Evolutionary conservation across 2,113 vertebrate species (phyloP), one percentile per base, ranked within the genome.

Genomic region (Amazona guildingii): DNA sequence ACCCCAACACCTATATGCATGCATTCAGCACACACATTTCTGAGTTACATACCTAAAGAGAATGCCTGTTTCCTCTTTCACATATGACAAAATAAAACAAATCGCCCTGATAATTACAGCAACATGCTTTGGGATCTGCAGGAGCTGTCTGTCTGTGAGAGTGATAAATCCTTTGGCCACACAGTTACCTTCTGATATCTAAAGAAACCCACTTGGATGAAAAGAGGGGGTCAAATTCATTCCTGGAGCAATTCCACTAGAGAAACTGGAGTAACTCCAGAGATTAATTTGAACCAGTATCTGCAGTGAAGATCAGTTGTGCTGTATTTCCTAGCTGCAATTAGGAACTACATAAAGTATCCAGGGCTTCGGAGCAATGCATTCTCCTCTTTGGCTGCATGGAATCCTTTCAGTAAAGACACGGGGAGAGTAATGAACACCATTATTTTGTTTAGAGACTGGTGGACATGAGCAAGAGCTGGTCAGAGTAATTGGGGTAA

Each of bases 121-220:
- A 97, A 88, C 51, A 28, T 66, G 76, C 87, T 95, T 92, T 21
- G 0, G 15, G 94, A 77, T 59, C 52, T 48, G 80, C 73, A 86
- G 66, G 7, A 79, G 17, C 35, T 82, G 33, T 33, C 35, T 80
- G n/a, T 37, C 43, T 70, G 75, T 3, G 1, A 89, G 95, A 88
- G 44, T 43, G 55, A 85, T 68, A 79, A 91, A 64, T 81, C 81
- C 86, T 85, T 90, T 63, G 67, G 75, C 81, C 78, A 91, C 6
- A 3, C 43, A n/a, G 81, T 96, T 86, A 90, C 86, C 29, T 91
- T 79, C 77, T n/a, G 57, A 57, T 74, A 90, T 54, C 90, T 93
- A 90, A 86, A 61, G 84, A 96, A 95, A 94, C 74, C 41, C 55
- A 88, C 43, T 49, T 83, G 64, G 88, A 93, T 92, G 81, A 95